Base-by-base conservation (phyloP, 2,888 invertebrate species). In the Scaptomyza caliginosa region DNA sequence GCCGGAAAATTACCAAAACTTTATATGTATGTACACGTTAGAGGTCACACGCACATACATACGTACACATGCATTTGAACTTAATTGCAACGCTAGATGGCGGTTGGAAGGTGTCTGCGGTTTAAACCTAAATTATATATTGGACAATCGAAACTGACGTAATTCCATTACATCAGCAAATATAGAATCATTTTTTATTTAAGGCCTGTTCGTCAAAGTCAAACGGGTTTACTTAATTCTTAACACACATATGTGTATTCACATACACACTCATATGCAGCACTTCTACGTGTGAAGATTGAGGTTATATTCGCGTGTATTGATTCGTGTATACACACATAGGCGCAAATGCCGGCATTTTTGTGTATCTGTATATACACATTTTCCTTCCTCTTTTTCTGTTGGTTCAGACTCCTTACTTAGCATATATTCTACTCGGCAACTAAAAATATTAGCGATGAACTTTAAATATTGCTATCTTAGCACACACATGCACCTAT, bases 211-310 rank as follows among this genome's bases (percentile, higher is more conserved):
- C 58, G 51, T 65, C 63, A 79, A 85, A 79, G 79, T 71, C 65
- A 79, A 79, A 79, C 78, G 76, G 76, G 78, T 79, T 79, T 79
- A 75, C 62, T 62, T 42, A 65, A 71, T 81, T 74, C 59, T 55
- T 39, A 38, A 32, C 65, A 56, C 36, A 50, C 55, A 63, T 17
- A 28, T 36, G 50, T 19, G 21, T 19, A 54, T 17, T 13, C 43
- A 36, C 8, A 59, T 38, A 34, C 28, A 38, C 26, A 26, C 11
- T 34, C 39, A 28, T 23, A 45, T 38, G 45, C 39, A 70, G 26
- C 26, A 26, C 21, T 42, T 49, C 62, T 42, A 36, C 52, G 54
- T 68, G 54, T 45, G 10, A 30, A 51, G 46, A 54, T 72, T 74
- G 72, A 74, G 76, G 73, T 73, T 73, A 73, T 71, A 71, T 75